These are phyloP conservation scores for Leucopsar rothschildi DNA, from an alignment of 2,113 vertebrate genomes.

Conservation along the genomic window DNA sequence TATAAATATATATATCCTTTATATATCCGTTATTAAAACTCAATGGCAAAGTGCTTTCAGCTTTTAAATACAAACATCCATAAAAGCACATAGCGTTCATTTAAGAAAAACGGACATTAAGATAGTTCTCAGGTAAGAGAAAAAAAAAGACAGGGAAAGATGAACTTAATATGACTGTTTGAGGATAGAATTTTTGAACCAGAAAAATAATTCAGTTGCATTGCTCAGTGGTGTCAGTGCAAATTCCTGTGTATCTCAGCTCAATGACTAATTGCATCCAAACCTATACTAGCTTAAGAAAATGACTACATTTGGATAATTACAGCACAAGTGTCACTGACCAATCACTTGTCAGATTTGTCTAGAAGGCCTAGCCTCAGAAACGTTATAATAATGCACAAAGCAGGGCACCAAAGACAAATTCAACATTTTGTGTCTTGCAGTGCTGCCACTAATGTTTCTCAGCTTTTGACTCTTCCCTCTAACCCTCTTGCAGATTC, in stretches of 20 bases:
- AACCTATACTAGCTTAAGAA: not conserved
- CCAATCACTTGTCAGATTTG: not conserved
- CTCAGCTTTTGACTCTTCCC: not conserved
- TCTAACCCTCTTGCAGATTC: not conserved
- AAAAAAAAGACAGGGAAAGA: not conserved
- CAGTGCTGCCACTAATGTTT: not conserved
- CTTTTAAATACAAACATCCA: not conserved
- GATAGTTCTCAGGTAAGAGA: too few species aligned
- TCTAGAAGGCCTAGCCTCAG: not conserved
- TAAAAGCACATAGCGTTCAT: not conserved
- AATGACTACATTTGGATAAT: not conserved
- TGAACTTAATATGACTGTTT: not conserved
- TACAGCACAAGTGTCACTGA: not conserved
- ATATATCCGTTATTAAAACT: not conserved
- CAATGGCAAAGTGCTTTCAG: not conserved
- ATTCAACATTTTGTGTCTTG: not conserved
- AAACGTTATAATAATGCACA: not conserved
- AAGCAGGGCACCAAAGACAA: not conserved
- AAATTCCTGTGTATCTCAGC: not conserved
- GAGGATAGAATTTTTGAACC: not conserved
- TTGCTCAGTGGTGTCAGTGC: not conserved
- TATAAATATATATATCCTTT: too few species aligned
- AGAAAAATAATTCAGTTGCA: not conserved
- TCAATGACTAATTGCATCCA: not conserved
- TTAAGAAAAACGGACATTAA: not conserved